These are phyloP conservation scores for Heterocephalus glaber DNA, from an alignment of 2,113 vertebrate species.

Conservation along the genomic window DNA sequence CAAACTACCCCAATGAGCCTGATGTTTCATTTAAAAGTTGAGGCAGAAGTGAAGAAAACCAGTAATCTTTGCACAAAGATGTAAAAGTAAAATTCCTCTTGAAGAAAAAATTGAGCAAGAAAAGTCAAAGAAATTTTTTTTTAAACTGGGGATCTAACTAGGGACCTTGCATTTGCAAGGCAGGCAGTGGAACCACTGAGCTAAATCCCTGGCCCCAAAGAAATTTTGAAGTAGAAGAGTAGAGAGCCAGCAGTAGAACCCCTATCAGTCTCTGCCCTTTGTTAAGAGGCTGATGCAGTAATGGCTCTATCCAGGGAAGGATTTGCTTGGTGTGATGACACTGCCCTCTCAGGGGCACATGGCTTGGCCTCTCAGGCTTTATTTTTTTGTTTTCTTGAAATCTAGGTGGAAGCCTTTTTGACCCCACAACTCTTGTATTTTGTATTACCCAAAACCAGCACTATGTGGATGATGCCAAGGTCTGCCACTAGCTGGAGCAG, in stretches of 20 bases:
- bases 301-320: not conserved
- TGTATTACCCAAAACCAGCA: no score
- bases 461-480: no score
- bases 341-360: no score
- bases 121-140: not conserved
- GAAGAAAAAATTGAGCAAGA: not conserved
- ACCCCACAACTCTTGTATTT: no score
- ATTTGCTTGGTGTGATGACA: not conserved
- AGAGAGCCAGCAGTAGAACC: not conserved
- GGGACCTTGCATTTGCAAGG: no score
- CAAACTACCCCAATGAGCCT: not conserved
- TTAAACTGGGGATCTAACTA: no score
- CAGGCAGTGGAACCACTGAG: no score
- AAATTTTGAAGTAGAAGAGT: not conserved
- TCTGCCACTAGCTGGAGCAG: no score
- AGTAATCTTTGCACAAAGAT: not conserved
- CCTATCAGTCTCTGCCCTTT: not conserved
- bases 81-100: slow-evolving; percentile 28
- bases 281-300: not conserved
- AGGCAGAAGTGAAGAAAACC: not conserved
- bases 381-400: no score
- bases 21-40: slow-evolving; percentile 10
- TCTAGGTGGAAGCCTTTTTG: no score
- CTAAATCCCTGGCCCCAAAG: no score
- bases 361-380: no score